phyloP scores from a whole-genome alignment of 2,797 vertebrate genomes.

The Catharus ustulatus region DNA sequence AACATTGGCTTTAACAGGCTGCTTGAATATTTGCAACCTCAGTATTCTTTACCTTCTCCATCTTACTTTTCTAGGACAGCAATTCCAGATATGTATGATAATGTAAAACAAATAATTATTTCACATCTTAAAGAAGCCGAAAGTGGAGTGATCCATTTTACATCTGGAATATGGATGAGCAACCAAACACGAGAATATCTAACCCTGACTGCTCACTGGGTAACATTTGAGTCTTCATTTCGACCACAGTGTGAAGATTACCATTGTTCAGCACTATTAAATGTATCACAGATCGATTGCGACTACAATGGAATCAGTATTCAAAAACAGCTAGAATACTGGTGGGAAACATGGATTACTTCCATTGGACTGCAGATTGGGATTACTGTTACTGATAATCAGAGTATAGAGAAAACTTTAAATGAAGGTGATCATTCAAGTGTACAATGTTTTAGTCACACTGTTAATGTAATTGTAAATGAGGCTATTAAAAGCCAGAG shows the following conservation, averaged over 20 bases:
- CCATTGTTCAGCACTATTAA: slow-evolving; percentile 92
- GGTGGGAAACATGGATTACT: slow-evolving; percentile 96
- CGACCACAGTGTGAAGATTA: slow-evolving; percentile 91
- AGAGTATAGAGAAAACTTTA: slow-evolving; percentile 85
- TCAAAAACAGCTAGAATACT: slow-evolving; percentile 93
- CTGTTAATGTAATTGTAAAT: slow-evolving; percentile 89
- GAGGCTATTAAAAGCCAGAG: slow-evolving; percentile 99
- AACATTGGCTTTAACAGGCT: slow-evolving; percentile 92
- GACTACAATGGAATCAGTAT: slow-evolving; percentile 90
- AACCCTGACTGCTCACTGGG: slow-evolving; percentile 96
- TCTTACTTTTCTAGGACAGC: slow-evolving; percentile 96
- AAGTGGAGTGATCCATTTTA: slow-evolving; percentile 94
- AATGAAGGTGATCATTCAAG: slow-evolving; percentile 88
- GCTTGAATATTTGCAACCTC: slow-evolving; percentile 94
- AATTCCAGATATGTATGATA: slow-evolving; percentile 96
- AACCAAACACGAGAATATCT: slow-evolving; percentile 95
- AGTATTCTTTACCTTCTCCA: slow-evolving; percentile 90
- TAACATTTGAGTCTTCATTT: slow-evolving; percentile 87
- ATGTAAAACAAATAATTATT: slow-evolving; percentile 88
- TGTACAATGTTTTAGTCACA: slow-evolving; percentile 94
- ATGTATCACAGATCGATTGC: slow-evolving; percentile 91
- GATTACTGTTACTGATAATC: slow-evolving; percentile 93
- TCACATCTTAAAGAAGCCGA: slow-evolving; percentile 94
- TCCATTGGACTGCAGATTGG: slow-evolving; percentile 91
- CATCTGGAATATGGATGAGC: slow-evolving; percentile 94